Base-by-base conservation (phyloP, 1,140 invertebrate genomes). In the Drosophila melanica region DNA sequence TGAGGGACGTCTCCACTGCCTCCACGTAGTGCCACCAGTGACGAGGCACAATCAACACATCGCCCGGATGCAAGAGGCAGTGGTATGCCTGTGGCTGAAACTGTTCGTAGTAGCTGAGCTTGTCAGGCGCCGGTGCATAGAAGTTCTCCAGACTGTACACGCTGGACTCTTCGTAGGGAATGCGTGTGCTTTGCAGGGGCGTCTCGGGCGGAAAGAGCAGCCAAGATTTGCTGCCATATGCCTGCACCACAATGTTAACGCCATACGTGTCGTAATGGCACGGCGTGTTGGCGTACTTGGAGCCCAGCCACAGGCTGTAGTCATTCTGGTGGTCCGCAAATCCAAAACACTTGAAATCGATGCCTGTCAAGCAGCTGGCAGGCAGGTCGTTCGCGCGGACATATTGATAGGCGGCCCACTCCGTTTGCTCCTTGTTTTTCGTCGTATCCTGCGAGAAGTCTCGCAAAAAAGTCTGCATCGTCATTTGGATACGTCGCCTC, bases 1-100 rank as follows among this genome's bases (percentile, higher is more conserved):
- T 96, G 12, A 98, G 94, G 27, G 94, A 93, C 16, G 96, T 94
- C 16, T 93, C 92, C 45, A 96, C 81, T 80, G 96, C 96, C 92
- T 98, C 96, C 5, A 99, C 98, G 93, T 96, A 98, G 94, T 99
- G 98, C 98, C 98, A 99, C 98, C 98, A 99, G 55, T 96, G 95
- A 76, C 94, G 94, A 8, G 98, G 98, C 1, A 99, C 95, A 89
- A 97, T 95, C 9, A 99, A 92, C 6, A 98, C 95, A 93, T 99
- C 97, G 2, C 97, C 97, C 8, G 97, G 95, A 50, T 95, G 93
- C 30, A 99, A 92, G 18, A 92, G 93, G 16, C 97, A 93, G 33
- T 94, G 92, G 92, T 93, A 93, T 65, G 72, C 82, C 14, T 77
- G 65, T 1, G 8, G 4, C 10, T 75, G 42, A 5, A 82, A 69